phyloP scores from a whole-genome alignment of 2,888 invertebrate genomes.

The Drepana falcataria region DNA sequence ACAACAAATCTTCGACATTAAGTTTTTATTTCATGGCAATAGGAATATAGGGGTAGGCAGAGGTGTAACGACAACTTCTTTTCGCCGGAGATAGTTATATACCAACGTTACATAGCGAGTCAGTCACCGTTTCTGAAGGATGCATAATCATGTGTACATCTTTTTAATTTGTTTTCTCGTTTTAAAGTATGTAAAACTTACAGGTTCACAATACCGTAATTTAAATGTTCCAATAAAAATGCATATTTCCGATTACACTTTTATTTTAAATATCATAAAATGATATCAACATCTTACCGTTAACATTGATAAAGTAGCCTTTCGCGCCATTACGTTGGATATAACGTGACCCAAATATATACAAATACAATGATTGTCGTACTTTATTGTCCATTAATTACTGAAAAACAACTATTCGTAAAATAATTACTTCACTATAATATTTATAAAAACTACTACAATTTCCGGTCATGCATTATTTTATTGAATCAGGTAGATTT shows the following conservation, averaged over 20 bases:
- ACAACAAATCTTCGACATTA: no score
- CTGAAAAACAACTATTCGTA: background rate
- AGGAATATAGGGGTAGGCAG: no score
- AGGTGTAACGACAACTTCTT: no score
- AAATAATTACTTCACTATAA: background rate
- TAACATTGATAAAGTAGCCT: constrained; percentile 72
- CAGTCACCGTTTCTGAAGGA: no score
- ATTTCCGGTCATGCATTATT: background rate
- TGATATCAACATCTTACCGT: constrained; percentile 75
- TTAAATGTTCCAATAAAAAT: no score
- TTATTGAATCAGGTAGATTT: background rate
- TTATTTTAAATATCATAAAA: constrained; percentile 77
- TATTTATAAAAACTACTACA: background rate
- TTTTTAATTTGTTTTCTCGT: no score
- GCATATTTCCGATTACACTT: constrained; percentile 47
- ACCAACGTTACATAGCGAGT: no score
- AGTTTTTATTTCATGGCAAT: no score
- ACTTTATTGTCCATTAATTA: constrained; percentile 58
- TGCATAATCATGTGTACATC: no score
- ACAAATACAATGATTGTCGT: constrained; percentile 52
- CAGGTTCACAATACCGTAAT: no score
- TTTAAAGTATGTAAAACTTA: no score
- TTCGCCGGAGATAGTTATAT: no score
- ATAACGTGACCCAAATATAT: constrained; percentile 55
- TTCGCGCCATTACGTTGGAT: constrained; percentile 48